A percentile compares a stretch with the other conserved stretches of the same genome.
phyloP scores from a whole-genome alignment of 2,113 vertebrate genomes.

The Garra rufa region DNA sequence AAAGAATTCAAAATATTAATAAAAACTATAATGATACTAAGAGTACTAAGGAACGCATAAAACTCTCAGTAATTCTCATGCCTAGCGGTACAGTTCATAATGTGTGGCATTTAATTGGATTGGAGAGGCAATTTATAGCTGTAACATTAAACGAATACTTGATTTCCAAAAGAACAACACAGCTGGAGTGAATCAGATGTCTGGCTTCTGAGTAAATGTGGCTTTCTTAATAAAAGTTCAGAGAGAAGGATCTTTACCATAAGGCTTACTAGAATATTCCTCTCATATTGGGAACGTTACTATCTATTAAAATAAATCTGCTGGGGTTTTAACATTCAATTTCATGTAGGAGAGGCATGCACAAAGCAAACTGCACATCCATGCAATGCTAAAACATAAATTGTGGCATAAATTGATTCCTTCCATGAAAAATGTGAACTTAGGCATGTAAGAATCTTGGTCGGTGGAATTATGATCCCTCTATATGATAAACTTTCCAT shows the following conservation, averaged over 20 bases:
- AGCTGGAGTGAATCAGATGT: constrained; percentile 19
- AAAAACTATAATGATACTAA: too few species aligned
- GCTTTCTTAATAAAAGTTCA: constrained; percentile 24
- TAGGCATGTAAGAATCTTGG: background rate
- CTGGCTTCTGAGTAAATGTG: background rate
- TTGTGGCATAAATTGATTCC: background rate
- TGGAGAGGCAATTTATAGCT: background rate
- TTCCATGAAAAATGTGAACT: background rate
- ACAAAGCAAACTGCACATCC: background rate
- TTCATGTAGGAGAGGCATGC: background rate
- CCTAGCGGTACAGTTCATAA: background rate
- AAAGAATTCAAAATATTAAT: background rate
- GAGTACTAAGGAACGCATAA: background rate
- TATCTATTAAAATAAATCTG: constrained; percentile 25
- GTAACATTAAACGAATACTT: background rate
- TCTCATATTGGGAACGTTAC: constrained; percentile 16
- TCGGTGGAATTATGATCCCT: too few species aligned
- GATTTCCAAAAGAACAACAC: constrained; percentile 10
- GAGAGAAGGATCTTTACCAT: background rate
- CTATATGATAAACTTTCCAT: background rate
- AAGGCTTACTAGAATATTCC: constrained; percentile 4
- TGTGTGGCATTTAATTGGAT: background rate
- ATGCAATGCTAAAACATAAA: background rate
- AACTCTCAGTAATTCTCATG: background rate
- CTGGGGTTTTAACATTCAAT: constrained; percentile 9